Conservation (phyloP, 2,113 vertebrate genomes). For the Egretta garzetta region DNA sequence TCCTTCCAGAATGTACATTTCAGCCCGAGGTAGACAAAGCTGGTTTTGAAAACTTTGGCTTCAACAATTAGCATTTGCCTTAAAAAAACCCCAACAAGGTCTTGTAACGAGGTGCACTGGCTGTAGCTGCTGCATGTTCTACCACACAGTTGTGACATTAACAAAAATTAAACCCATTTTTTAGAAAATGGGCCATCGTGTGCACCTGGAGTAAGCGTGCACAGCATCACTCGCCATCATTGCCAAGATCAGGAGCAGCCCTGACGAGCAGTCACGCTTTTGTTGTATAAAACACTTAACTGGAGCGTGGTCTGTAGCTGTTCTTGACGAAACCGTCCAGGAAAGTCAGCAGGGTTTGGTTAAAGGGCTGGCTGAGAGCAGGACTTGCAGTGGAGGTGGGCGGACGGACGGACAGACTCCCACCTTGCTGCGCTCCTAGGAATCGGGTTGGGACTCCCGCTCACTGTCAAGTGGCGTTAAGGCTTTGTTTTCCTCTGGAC, state of each 20-base stretch:
- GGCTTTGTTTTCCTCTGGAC: not conserved
- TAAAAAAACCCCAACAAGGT: no score
- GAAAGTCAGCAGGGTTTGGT: not conserved
- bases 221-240: not conserved
- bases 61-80: not conserved
- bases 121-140: not conserved
- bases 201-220: fast-evolving
- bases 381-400: not conserved
- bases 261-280: not conserved
- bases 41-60: not conserved
- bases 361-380: not conserved
- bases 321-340: not conserved
- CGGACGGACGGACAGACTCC: no score
- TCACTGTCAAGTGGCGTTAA: no score
- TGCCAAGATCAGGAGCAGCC: not conserved
- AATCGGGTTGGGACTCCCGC: no score
- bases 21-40: no score
- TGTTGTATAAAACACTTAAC: no score
- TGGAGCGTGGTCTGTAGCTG: not conserved
- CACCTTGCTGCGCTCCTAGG: not conserved
- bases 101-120: no score
- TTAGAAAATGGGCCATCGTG: not conserved
- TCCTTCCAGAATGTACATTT: not conserved
- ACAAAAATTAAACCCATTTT: not conserved
- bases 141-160: fast-evolving